A percentile compares a stretch with the other conserved stretches of the same genome.
Evolutionary conservation across 2,888 invertebrate genomes (phyloP).

Genomic region (Cinara cedri): DNA sequence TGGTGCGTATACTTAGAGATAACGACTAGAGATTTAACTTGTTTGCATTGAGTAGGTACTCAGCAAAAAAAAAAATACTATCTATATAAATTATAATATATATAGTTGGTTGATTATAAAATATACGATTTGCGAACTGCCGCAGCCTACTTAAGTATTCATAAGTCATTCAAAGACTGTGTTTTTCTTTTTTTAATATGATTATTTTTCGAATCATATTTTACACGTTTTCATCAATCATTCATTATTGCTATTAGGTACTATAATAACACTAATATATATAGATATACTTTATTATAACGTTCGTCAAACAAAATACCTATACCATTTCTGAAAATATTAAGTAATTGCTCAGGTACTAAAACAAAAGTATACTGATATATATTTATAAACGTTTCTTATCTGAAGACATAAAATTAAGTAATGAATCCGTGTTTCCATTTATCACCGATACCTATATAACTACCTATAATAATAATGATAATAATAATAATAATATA

Average conservation of each 20-base stretch:
- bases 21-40: neutral
- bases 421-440: neutral
- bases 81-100: neutral
- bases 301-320: no score
- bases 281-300: no score
- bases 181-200: no score
- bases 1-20: neutral
- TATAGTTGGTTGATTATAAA: neutral
- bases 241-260: neutral
- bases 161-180: no score
- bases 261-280: no score
- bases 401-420: constrained; percentile 15
- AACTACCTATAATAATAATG: no score
- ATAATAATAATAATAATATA: no score
- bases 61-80: neutral
- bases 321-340: neutral
- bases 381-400: neutral
- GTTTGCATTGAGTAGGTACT: neutral
- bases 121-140: neutral
- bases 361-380: neutral
- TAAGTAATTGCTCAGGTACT: neutral
- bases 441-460: neutral
- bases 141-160: no score
- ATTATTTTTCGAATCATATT: neutral
- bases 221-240: neutral